Evolutionary conservation across 2,113 vertebrate genomes (phyloP).

Genomic region (Globicephala melas): DNA sequence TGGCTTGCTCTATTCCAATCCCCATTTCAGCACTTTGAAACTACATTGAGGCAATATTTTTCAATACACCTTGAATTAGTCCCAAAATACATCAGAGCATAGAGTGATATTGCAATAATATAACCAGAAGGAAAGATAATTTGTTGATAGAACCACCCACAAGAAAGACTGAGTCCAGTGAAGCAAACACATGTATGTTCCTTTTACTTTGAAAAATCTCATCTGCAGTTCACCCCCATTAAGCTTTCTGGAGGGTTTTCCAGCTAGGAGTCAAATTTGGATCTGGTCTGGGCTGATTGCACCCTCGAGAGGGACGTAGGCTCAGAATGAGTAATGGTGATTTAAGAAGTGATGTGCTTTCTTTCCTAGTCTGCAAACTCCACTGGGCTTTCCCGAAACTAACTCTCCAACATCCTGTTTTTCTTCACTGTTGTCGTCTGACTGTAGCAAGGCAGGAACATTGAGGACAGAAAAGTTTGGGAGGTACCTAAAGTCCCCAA

Average conservation of each 20-base stretch:
- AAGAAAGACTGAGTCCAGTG: background rate
- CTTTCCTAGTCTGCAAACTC: background rate
- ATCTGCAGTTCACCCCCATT: background rate
- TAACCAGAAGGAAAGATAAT: background rate
- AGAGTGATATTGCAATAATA: background rate
- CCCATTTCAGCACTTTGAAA: background rate
- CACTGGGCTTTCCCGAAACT: background rate
- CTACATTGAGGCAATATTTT: background rate
- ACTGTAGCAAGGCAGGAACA: background rate
- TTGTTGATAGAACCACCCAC: background rate
- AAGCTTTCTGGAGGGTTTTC: background rate
- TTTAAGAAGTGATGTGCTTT: background rate
- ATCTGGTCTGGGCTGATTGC: background rate
- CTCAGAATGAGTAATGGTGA: background rate
- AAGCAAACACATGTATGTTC: background rate
- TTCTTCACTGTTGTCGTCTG: background rate
- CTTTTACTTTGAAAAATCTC: background rate
- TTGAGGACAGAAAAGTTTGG: background rate
- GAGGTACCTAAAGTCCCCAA: background rate
- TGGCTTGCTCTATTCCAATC: slow-evolving; percentile 44
- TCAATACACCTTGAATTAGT: background rate
- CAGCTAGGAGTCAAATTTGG: background rate
- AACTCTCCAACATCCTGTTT: background rate
- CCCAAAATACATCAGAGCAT: background rate
- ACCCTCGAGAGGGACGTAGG: background rate